Evolutionary conservation across 2,888 invertebrate genomes (phyloP), one percentile per base, ranked within the genome.

Genomic region (Polietes domitor): DNA sequence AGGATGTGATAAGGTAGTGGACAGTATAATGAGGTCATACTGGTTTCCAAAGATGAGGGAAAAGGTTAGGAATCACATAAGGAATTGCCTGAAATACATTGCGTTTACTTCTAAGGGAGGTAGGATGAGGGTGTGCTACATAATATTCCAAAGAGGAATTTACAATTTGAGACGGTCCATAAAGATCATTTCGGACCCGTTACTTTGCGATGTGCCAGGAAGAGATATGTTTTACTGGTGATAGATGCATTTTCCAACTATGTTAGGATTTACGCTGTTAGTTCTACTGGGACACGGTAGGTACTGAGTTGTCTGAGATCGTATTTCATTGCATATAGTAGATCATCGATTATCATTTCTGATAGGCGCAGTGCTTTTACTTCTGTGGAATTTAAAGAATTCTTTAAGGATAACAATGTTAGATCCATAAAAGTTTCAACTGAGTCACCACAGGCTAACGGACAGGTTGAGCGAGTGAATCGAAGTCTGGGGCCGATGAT

Each of bases 401-500:
- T 77, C 32, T 3, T 77, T 5, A 7, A 19, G 17, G 17, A 1
- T 4, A 71, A 50, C 50, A 77, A 72, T 74, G 17, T 82, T 21
- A 61, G 19, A n/a, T 61, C 77, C 28, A 61, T 78, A 3, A 78
- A 74, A 17, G 47, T 75, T 21, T 77, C 82, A 5, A 74, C 68
- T 0, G 75, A 47, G 7, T 82, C 78, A 19, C 74, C 75, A 0
- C 75, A 82, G 65, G 75, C 78, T 17, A 79, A 76, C 28, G 79
- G 79, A 0, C 82, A 82, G 24, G 61, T 79, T 0, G 63, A 65
- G n/a, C 19, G 73, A 1, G n/a, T 78, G 17, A 78, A 78, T 10
- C 37, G 73, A 0, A 55, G 53, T 28, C 10, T 78, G 10, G 65
- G 12, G 17, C 26, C 68, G 17, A 82, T 74, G 24, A 37, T 78